Base-by-base conservation (phyloP, 2,888 invertebrate genomes). In the Euzophera pinguis region DNA sequence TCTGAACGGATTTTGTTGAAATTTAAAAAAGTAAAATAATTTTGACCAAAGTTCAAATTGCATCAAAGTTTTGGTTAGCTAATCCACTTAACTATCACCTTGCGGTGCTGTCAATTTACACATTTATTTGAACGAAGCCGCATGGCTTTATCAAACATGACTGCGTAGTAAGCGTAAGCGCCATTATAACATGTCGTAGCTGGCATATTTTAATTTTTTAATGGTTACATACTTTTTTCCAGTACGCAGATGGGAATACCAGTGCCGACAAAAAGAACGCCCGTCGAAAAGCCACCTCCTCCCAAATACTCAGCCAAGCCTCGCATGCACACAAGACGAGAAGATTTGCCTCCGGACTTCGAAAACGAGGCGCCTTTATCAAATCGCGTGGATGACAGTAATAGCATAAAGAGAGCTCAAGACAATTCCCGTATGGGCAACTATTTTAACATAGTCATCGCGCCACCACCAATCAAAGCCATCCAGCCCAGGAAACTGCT, bases 171-270 rank as follows among this genome's bases (percentile, higher is more conserved):
- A n/a, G n/a, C n/a, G n/a, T n/a, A n/a, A n/a, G n/a, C n/a, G n/a
- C n/a, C n/a, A n/a, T n/a, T n/a, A n/a, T n/a, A n/a, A n/a, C n/a
- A n/a, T n/a, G n/a, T n/a, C n/a, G n/a, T n/a, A n/a, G n/a, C n/a
- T n/a, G n/a, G n/a, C n/a, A n/a, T n/a, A n/a, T n/a, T n/a, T n/a
- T n/a, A n/a, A n/a, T n/a, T n/a, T n/a, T n/a, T n/a, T n/a, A n/a
- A 22, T 22, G 22, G 5, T 22, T 34, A 43, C n/a, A 54, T 35
- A 47, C 50, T 51, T 50, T 42, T 53, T 78, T 77, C 47, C 74
- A 90, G 89, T 57, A 90, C 89, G 5, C 89, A 90, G 73, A 89
- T 90, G 87, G 89, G 89, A 1, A 88, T 90, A 61, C 89, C 89
- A 34, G 82, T 90, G 1, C 81, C 85, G 14, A 75, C 69, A 6